A percentile compares a stretch with the other conserved stretches of the same genome.
Evolutionary conservation across 2,888 invertebrate genomes (phyloP).

Genomic region (Athalia circularis): DNA sequence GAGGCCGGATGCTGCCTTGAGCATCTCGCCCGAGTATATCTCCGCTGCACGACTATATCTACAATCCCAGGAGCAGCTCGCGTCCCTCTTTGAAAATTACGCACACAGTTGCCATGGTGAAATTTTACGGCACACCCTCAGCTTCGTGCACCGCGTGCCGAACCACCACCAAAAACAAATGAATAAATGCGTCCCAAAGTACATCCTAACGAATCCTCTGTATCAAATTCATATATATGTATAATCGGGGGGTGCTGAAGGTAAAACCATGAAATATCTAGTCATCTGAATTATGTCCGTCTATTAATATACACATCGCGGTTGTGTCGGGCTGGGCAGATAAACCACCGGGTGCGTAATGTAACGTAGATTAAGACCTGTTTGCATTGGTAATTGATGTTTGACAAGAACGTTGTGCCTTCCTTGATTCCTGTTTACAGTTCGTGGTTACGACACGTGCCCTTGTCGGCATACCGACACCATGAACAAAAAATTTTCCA

Average conservation of each 20-base stretch:
- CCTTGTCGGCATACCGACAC: conserved; percentile 19
- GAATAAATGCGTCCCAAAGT: too few relatives aligned
- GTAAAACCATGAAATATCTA: neutral
- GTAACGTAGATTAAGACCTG: conserved; percentile 49
- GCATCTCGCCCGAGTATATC: conserved; percentile 58
- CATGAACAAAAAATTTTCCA: too few relatives aligned
- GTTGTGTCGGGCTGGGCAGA: conserved; percentile 1
- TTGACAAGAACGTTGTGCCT: conserved; percentile 50
- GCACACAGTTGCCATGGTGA: too few relatives aligned
- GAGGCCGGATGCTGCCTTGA: conserved; percentile 69
- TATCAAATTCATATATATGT: too few relatives aligned
- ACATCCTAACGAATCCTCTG: too few relatives aligned
- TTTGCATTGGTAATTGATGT: conserved; percentile 69
- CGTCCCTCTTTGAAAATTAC: too few relatives aligned
- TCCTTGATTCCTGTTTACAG: conserved; percentile 33
- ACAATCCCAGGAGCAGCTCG: neutral
- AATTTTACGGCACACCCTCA: too few relatives aligned
- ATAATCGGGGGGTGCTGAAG: too few relatives aligned
- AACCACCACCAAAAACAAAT: too few relatives aligned
- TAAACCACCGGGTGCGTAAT: neutral
- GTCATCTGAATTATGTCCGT: too few relatives aligned
- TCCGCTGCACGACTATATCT: conserved; percentile 50
- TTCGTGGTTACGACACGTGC: conserved; percentile 40
- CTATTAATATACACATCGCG: neutral
- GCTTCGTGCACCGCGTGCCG: too few relatives aligned